Evolutionary conservation across 2,888 invertebrate genomes (phyloP).

Genomic region (Ceraclea dissimilis): DNA sequence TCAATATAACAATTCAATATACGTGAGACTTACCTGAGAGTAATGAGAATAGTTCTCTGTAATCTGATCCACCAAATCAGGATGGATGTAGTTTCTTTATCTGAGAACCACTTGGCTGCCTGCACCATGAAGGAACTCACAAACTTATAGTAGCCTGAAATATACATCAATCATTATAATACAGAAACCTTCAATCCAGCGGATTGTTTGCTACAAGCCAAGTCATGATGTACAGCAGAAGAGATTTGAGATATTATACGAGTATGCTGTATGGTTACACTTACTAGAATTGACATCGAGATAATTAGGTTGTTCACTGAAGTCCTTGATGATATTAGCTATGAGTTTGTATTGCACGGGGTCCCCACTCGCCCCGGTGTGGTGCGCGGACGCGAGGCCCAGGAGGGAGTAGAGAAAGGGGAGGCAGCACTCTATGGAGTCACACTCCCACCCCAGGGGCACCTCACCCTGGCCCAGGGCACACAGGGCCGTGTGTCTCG

Average conservation of each 20-base stretch:
- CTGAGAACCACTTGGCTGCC: conserved; percentile 43
- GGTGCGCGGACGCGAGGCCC: background rate
- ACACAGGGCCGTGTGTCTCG: conserved; percentile 38
- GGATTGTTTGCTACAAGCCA: too few relatives aligned
- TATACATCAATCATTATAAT: conserved; percentile 19
- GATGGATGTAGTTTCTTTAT: conserved; percentile 45
- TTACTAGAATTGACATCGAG: conserved; percentile 11
- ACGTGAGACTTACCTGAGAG: conserved; percentile 10
- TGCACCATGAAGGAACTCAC: conserved; percentile 44
- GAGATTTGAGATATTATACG: too few relatives aligned
- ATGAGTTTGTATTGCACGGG: conserved; percentile 14
- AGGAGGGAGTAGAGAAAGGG: conserved; percentile 33
- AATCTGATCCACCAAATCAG: conserved; percentile 58
- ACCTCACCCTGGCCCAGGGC: conserved; percentile 33
- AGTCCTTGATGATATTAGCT: conserved; percentile 20
- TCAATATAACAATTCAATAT: too few relatives aligned
- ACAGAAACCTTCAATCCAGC: background rate
- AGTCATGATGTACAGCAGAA: too few relatives aligned
- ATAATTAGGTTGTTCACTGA: conserved; percentile 21
- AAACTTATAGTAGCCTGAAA: conserved; percentile 33
- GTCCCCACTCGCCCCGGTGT: conserved; percentile 1
- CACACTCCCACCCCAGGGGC: conserved; percentile 40
- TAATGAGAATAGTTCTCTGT: conserved; percentile 38
- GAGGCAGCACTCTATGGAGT: conserved; percentile 46
- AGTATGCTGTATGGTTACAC: too few relatives aligned